phyloP scores from a whole-genome alignment of 2,888 invertebrate genomes.

The Pachliopta kotzebuea region DNA sequence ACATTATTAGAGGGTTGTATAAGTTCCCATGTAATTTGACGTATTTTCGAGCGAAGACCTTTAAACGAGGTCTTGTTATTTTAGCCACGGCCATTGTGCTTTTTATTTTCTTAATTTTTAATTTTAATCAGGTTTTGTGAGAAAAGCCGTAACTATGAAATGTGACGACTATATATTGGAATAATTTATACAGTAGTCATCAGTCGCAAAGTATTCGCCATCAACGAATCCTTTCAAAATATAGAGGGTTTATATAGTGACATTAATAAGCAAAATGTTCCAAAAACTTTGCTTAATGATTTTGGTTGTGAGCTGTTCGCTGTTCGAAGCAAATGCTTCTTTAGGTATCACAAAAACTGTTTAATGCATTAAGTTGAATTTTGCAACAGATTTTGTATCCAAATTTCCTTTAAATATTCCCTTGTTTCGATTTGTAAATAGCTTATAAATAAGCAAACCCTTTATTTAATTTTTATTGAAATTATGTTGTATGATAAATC shows the following conservation, averaged over 20 bases:
- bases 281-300: constrained; percentile 2
- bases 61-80: constrained; percentile 7
- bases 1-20: not conserved
- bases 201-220: constrained; percentile 5
- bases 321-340: constrained; percentile 15
- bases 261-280: constrained; percentile 4
- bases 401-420: not conserved
- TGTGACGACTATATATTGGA: constrained; percentile 20
- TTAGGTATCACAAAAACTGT: constrained; percentile 5
- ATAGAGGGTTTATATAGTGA: not conserved
- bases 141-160: constrained; percentile 3
- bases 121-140: constrained; percentile 18
- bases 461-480: too few species aligned
- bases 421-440: not conserved
- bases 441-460: too few species aligned
- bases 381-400: not conserved
- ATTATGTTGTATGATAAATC: not conserved
- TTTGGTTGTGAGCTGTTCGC: constrained; percentile 4
- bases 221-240: constrained; percentile 4
- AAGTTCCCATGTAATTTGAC: not conserved
- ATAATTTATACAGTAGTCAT: constrained; percentile 3
- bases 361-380: too few species aligned
- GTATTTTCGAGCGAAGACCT: not conserved
- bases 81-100: constrained; percentile 2
- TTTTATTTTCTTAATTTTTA: not conserved